phyloP scores from a whole-genome alignment of 2,888 invertebrate genomes.

The Thymelicus acteon region DNA sequence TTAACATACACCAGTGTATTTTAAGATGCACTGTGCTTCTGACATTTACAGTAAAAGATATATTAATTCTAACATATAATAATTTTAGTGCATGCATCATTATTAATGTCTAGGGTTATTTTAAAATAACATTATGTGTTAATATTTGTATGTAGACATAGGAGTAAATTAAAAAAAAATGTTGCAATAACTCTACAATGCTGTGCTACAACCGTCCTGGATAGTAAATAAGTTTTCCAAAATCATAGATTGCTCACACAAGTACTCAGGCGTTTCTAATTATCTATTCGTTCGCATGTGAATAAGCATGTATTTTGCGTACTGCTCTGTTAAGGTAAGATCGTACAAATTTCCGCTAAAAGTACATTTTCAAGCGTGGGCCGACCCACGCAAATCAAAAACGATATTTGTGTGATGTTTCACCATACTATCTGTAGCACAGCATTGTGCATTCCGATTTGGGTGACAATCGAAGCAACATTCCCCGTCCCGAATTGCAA shows the following conservation, averaged over 20 bases:
- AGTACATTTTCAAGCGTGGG: constrained; percentile 11
- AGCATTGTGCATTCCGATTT: constrained; percentile 84
- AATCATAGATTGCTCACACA: constrained; percentile 51
- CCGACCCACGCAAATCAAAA: constrained; percentile 39
- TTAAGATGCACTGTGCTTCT: too few species aligned
- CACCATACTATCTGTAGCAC: constrained; percentile 65
- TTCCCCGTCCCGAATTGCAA: constrained; percentile 13
- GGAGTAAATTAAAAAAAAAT: background rate
- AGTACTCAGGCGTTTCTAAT: constrained; percentile 55
- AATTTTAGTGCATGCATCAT: constrained; percentile 5
- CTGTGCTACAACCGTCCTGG: constrained; percentile 67
- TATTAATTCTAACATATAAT: too few species aligned
- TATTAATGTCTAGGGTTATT: background rate
- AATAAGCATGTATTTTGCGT: constrained; percentile 48
- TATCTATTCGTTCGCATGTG: constrained; percentile 51
- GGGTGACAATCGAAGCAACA: constrained; percentile 46
- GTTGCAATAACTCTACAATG: constrained; percentile 59
- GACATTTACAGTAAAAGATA: too few species aligned
- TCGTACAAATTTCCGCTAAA: background rate
- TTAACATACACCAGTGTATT: too few species aligned
- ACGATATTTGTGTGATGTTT: constrained; percentile 77
- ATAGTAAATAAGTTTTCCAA: constrained; percentile 36
- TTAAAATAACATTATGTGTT: background rate
- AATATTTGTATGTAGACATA: background rate
- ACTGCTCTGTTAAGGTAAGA: constrained; percentile 16